Conservation (phyloP, 2,888 invertebrate species). For the Cremastinae sp. region DNA sequence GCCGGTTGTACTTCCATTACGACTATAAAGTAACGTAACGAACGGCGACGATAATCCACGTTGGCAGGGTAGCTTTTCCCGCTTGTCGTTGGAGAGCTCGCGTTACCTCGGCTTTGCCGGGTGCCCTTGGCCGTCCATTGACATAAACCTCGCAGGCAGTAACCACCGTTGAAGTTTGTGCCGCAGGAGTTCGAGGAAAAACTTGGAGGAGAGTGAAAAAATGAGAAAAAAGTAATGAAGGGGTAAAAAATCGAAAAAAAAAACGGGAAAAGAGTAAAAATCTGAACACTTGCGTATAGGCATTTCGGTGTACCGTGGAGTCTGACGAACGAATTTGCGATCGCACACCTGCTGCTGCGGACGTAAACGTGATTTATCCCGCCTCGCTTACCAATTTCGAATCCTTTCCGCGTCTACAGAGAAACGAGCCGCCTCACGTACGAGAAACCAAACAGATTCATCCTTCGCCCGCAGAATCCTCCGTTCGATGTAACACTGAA, state of each 20-base stretch:
- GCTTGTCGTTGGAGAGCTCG: constrained; percentile 41
- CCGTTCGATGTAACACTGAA: background rate
- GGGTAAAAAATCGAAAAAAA: constrained; percentile 12
- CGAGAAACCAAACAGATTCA: background rate
- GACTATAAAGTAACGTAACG: constrained; percentile 60
- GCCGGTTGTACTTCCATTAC: constrained; percentile 24
- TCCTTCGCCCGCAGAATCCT: background rate
- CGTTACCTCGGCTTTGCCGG: constrained; percentile 5
- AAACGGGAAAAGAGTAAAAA: constrained; percentile 15
- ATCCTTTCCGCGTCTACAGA: constrained; percentile 1
- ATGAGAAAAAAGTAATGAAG: constrained; percentile 3
- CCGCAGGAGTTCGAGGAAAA: constrained; percentile 39
- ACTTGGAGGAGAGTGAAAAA: background rate
- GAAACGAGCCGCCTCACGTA: background rate
- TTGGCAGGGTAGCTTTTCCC: constrained; percentile 46
- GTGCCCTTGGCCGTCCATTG: constrained; percentile 5
- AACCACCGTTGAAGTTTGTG: constrained; percentile 49
- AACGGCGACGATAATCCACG: constrained; percentile 61
- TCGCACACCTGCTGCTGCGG: constrained; percentile 71
- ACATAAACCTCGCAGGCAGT: constrained; percentile 2
- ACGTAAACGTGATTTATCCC: constrained; percentile 75
- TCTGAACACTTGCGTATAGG: constrained; percentile 31
- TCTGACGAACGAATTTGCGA: constrained; percentile 70
- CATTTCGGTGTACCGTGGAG: constrained; percentile 35
- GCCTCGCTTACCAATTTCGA: constrained; percentile 72